Evolutionary conservation across 1,140 invertebrate genomes (phyloP).

Genomic region (Drosophila mauritiana): DNA sequence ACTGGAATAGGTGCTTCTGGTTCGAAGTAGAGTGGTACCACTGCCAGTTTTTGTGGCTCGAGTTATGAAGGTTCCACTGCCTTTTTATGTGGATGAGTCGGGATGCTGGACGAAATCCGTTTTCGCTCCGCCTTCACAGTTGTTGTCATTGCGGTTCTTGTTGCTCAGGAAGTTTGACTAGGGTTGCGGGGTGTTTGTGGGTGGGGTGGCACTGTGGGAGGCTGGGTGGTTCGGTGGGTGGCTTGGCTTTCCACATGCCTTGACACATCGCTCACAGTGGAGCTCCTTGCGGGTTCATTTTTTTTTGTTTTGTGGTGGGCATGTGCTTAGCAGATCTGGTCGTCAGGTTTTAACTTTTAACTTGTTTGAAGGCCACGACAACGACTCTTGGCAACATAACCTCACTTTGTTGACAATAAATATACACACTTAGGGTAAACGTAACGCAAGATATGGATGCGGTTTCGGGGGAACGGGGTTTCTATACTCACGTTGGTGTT

Average conservation of each 20-base stretch:
- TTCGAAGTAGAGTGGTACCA: neutral
- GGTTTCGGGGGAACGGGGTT: neutral
- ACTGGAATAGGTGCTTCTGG: neutral
- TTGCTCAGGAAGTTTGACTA: constrained; percentile 62
- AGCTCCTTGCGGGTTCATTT: constrained; percentile 8
- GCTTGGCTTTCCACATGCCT: constrained; percentile 42
- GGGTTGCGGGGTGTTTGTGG: constrained; percentile 4
- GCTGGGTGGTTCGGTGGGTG: constrained; percentile 7
- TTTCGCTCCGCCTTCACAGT: constrained; percentile 64
- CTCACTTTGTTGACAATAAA: constrained; percentile 60
- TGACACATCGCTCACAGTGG: constrained; percentile 58
- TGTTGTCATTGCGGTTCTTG: constrained; percentile 78
- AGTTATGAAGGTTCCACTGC: constrained; percentile 1
- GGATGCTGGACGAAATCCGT: constrained; percentile 63
- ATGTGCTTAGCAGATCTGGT: constrained; percentile 49
- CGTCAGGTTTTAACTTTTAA: constrained; percentile 34
- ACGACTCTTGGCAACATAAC: constrained; percentile 62
- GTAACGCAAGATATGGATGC: constrained; percentile 4
- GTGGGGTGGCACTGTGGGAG: neutral
- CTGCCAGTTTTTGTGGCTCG: neutral
- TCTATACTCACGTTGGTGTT: constrained; percentile 96
- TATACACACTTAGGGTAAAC: constrained; percentile 28
- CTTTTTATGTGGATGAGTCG: constrained; percentile 40
- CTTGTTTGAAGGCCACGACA: constrained; percentile 53
- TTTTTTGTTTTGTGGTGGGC: constrained; percentile 53